Evolutionary conservation across 2,797 vertebrate species (phyloP).

Genomic region (Emydoidea blandingii): DNA sequence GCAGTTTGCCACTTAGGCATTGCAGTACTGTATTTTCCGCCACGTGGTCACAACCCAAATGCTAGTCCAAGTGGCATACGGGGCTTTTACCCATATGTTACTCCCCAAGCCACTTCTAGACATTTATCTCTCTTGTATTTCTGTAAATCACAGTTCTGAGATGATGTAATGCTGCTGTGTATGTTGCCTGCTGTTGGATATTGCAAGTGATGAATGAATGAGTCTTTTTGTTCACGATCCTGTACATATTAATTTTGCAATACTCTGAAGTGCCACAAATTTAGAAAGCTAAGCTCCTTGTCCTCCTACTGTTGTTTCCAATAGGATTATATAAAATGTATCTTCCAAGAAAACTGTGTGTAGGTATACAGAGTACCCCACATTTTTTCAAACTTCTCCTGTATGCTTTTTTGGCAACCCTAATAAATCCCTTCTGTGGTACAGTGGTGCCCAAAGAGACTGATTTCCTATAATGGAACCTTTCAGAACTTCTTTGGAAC

Average conservation of each 20-base stretch:
- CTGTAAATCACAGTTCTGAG: neutral
- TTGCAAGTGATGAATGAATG: neutral
- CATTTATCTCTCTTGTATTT: neutral
- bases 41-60: neutral
- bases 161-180: neutral
- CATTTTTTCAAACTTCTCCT: neutral
- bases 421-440: neutral
- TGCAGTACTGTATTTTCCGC: neutral
- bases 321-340: neutral
- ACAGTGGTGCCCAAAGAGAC: neutral
- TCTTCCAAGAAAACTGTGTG: neutral
- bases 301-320: neutral
- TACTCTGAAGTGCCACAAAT: fast-evolving
- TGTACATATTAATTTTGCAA: neutral
- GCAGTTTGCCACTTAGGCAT: neutral
- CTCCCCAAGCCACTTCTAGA: neutral
- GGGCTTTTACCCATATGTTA: neutral
- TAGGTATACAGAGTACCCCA: neutral
- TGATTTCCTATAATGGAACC: neutral
- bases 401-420: neutral
- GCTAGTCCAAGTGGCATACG: neutral
- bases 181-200: fast-evolving
- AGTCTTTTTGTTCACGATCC: neutral
- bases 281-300: neutral
- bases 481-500: neutral